Evolutionary conservation across 1,140 invertebrate species (phyloP).

Genomic region (Formica exsecta): DNA sequence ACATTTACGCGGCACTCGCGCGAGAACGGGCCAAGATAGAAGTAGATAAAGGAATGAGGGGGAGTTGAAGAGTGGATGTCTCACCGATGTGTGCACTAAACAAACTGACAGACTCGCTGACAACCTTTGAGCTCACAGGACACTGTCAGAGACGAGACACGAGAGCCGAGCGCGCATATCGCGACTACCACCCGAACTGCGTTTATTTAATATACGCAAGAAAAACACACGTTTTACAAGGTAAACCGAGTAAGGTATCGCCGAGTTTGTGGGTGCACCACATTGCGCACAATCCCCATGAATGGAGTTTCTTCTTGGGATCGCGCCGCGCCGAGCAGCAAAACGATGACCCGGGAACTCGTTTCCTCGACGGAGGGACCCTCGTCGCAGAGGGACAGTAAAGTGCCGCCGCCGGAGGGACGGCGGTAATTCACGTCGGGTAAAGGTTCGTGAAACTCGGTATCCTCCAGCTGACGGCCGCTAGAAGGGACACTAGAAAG

Average conservation of each 20-base stretch:
- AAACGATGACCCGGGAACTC: conserved; percentile 47
- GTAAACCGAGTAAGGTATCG: conserved; percentile 19
- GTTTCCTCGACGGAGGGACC: conserved; percentile 31
- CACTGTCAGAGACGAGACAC: background rate
- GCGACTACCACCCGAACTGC: background rate
- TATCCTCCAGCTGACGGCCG: conserved; percentile 86
- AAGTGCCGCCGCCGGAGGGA: background rate
- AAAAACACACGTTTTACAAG: conserved; percentile 44
- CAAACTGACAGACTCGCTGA: background rate
- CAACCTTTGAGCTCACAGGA: conserved; percentile 28
- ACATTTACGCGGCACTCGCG: conserved; percentile 40
- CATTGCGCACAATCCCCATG: conserved; percentile 20
- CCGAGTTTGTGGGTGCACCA: conserved; percentile 18
- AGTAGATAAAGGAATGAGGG: conserved; percentile 24
- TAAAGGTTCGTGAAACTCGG: conserved; percentile 84
- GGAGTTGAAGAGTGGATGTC: background rate
- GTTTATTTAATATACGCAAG: conserved; percentile 49
- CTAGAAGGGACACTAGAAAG: conserved; percentile 83
- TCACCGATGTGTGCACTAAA: background rate
- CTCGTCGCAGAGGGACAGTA: conserved; percentile 18
- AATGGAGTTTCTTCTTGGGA: conserved; percentile 20
- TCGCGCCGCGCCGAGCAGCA: conserved; percentile 13
- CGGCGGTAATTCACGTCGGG: conserved; percentile 82
- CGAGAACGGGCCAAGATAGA: conserved; percentile 23
- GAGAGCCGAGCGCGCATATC: background rate